Base-by-base conservation (phyloP, 2,888 invertebrate species). In the Cryptophagus acutangulus region DNA sequence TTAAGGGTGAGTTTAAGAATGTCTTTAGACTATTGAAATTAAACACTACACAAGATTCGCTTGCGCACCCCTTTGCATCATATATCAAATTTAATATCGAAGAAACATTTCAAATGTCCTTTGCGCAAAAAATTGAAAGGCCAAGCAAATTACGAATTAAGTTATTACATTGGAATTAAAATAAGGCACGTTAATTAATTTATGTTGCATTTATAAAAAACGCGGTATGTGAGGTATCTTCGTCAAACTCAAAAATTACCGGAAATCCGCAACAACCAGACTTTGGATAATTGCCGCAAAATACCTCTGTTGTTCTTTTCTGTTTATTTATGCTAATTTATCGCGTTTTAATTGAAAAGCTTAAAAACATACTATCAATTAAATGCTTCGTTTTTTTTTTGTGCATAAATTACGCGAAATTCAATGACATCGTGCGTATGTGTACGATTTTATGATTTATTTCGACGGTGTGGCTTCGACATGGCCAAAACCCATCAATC, bases 361-460 rank as follows among this genome's bases (percentile, higher is more conserved):
- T 20, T 20, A 20, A 20, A 8, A 20, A 20, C n/a, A n/a, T n/a
- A n/a, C n/a, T n/a, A n/a, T n/a, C n/a, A n/a, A n/a, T n/a, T n/a
- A n/a, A n/a, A n/a, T n/a, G n/a, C n/a, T n/a, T n/a, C n/a, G n/a
- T n/a, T n/a, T n/a, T n/a, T n/a, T n/a, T n/a, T n/a, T n/a, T n/a
- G n/a, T n/a, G n/a, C n/a, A n/a, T n/a, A n/a, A n/a, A n/a, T n/a
- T n/a, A n/a, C n/a, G n/a, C n/a, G n/a, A n/a, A n/a, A n/a, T n/a
- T n/a, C n/a, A n/a, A n/a, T n/a, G n/a, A n/a, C n/a, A n/a, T n/a
- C n/a, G n/a, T n/a, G n/a, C n/a, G n/a, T n/a, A n/a, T n/a, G n/a
- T n/a, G n/a, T n/a, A n/a, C n/a, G n/a, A n/a, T 37, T 46, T 40
- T 51, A 61, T 63, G 63, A 63, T 64, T 64, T 64, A 64, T 63